Evolutionary conservation across 92 coral and sea anemone genomes (phyloP), one percentile per base, ranked within the genome.

Genomic region (Zoanthus gigantus): DNA sequence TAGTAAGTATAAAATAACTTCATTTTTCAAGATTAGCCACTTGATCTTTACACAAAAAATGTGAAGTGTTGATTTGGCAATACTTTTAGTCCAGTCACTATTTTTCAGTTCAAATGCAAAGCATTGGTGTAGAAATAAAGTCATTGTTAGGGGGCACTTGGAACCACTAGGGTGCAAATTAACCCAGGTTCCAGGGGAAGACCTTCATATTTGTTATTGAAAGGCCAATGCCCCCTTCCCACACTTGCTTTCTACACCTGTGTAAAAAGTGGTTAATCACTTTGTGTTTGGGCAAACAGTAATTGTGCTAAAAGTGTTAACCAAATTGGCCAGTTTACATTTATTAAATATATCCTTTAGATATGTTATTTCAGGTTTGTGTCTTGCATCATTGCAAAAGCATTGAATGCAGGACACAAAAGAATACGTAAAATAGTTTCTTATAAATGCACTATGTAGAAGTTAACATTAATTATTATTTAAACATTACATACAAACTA

Each of bases 1-100:
- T 58, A 58, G 1, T 58, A 11, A 50, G 1, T 50, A 7, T 50
- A 37, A 4, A 37, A 37, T 2, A 37, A 37, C 42, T 50, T 50
- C 56, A 50, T 50, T 50, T 50, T 50, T 50, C 56, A 50, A 50
- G 56, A 50, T 11, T 50, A 11, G 56, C 56, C 56, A 50, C 56
- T 2, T 0, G 12, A 1, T 7, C 12, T 50, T 3, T 50, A 13
- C 23, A 23, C 72, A 7, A 67, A 67, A n/a, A 28, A 67, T 67
- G 34, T 67, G 72, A 67, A 67, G 74, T 30, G 74, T 34, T 12
- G 5, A 69, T 30, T 69, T 30, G 74, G 42, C 31, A 34, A 69
- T 29, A 69, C 74, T 69, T 69, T 69, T 31, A 69, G 74, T 69
- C 74, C 74, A 69, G 74, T 69, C 30, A 69, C 74, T 69, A 29